Conservation (phyloP, 2,113 vertebrate species). For the Callospermophilus lateralis region DNA sequence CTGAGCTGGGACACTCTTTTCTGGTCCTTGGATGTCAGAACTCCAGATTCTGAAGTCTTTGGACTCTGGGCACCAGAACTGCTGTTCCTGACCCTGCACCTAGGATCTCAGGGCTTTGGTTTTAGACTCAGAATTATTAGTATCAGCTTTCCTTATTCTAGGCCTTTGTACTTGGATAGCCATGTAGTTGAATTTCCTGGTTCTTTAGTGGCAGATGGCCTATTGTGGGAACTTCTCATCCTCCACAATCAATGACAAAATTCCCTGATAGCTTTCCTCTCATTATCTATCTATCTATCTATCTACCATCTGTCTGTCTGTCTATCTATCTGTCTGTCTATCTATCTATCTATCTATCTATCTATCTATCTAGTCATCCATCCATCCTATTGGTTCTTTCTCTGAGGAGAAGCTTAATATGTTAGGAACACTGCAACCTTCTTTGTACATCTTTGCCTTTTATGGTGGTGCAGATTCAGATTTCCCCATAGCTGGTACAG, state of each 20-base stretch:
- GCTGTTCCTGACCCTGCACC: neutral
- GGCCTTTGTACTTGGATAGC: neutral
- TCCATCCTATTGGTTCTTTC: neutral
- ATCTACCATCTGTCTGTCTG: too few species aligned
- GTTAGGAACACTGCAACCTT: neutral
- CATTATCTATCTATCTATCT: neutral
- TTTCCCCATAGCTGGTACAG: neutral
- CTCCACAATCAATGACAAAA: neutral
- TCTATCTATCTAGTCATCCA: too few species aligned
- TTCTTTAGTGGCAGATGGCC: neutral
- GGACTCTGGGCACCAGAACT: neutral
- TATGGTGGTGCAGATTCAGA: neutral
- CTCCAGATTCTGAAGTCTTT: neutral
- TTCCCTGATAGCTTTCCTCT: neutral
- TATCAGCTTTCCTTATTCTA: neutral
- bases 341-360: too few species aligned
- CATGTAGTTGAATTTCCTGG: neutral
- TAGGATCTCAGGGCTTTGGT: neutral
- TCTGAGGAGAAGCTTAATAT: neutral
- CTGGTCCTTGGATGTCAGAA: neutral
- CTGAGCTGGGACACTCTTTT: neutral
- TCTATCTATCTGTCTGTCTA: too few species aligned
- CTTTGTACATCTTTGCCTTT: neutral
- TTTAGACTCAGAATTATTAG: neutral
- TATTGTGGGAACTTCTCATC: neutral